Evolutionary conservation across 2,113 vertebrate species (phyloP).

Genomic region (Nycticebus coucang): DNA sequence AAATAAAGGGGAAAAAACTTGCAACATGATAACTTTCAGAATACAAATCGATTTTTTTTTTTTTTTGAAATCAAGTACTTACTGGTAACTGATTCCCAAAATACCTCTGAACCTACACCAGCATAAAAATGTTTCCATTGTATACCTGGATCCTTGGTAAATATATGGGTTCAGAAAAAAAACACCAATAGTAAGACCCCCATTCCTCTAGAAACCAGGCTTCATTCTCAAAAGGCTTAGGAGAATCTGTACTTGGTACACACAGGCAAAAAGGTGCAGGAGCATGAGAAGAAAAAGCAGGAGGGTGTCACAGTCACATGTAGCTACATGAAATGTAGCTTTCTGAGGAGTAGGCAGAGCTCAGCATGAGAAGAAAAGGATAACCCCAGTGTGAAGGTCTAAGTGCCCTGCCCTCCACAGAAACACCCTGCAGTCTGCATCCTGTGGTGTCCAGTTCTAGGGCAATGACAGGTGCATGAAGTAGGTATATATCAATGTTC

Average conservation of each 20-base stretch:
- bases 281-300: neutral
- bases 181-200: neutral
- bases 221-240: neutral
- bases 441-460: neutral
- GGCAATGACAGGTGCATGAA: neutral
- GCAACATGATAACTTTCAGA: neutral
- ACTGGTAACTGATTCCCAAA: neutral
- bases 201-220: neutral
- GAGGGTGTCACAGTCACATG: neutral
- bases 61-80: neutral
- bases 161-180: neutral
- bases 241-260: neutral
- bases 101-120: neutral
- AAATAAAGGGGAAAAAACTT: neutral
- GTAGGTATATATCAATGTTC: neutral
- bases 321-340: neutral
- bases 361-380: neutral
- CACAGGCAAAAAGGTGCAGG: neutral
- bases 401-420: neutral
- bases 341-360: neutral
- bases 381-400: neutral
- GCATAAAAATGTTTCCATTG: neutral
- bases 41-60: neutral
- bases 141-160: neutral
- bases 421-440: neutral